Percentiles rank a stretch among this genome's conserved stretches.
These are phyloP conservation scores for Nomada hirtipes DNA, from an alignment of 2,888 invertebrate species.

Conservation along the genomic window DNA sequence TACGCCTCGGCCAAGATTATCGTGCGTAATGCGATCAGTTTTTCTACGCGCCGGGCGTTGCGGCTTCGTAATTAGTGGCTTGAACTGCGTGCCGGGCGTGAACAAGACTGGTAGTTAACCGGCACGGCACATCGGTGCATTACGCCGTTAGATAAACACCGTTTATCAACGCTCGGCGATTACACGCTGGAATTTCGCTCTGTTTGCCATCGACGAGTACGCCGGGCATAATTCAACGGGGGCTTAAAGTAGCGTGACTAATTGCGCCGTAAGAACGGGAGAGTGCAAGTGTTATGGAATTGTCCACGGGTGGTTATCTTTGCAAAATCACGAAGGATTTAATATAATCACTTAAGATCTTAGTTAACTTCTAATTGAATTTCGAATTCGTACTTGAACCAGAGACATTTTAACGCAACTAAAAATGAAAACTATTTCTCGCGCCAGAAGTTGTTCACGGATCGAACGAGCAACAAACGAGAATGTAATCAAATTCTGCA, in stretches of 20 bases:
- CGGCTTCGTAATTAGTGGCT: slow-evolving; percentile 45
- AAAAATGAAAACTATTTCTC: too few relatives aligned
- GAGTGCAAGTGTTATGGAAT: neutral
- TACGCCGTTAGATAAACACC: slow-evolving; percentile 31
- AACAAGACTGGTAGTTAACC: slow-evolving; percentile 35
- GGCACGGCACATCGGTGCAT: slow-evolving; percentile 16
- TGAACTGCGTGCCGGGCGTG: slow-evolving; percentile 29
- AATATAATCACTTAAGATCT: neutral
- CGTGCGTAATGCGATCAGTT: slow-evolving; percentile 54
- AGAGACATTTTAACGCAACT: too few relatives aligned
- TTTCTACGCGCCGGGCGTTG: slow-evolving; percentile 35
- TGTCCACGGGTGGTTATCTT: neutral
- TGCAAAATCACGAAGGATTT: neutral
- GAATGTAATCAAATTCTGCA: too few relatives aligned
- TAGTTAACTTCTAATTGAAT: neutral
- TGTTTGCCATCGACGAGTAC: neutral
- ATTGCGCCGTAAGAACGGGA: neutral
- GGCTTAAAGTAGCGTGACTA: slow-evolving; percentile 13
- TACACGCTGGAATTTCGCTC: slow-evolving; percentile 10
- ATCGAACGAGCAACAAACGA: too few relatives aligned
- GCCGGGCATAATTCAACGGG: neutral
- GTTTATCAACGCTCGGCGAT: slow-evolving; percentile 35
- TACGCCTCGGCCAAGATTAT: slow-evolving; percentile 42
- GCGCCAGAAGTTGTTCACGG: too few relatives aligned
- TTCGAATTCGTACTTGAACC: too few relatives aligned